Percentiles rank a stretch among this genome's conserved stretches.
Conservation (phyloP, 1,140 invertebrate genomes). For the Drosophila teissieri region DNA sequence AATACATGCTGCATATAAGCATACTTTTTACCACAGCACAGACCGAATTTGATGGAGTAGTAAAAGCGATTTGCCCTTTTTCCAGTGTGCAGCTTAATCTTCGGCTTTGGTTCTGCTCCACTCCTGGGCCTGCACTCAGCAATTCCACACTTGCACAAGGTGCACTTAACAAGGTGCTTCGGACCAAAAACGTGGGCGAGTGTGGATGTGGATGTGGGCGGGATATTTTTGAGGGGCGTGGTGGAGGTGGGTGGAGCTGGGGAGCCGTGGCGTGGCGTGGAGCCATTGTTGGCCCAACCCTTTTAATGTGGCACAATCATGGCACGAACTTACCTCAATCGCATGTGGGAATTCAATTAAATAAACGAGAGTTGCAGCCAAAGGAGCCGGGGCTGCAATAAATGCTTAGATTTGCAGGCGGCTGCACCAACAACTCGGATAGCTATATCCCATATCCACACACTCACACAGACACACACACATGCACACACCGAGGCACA, state of each 20-base stretch:
- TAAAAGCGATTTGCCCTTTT: not conserved
- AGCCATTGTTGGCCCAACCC: slow-evolving; percentile 14
- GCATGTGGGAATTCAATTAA: slow-evolving; percentile 72
- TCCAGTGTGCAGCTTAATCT: slow-evolving; percentile 29
- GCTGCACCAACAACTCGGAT: slow-evolving; percentile 26
- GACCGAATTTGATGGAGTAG: slow-evolving; percentile 3
- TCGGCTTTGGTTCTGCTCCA: slow-evolving; percentile 22
- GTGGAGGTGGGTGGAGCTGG: no score
- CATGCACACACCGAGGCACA: not conserved
- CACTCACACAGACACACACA: slow-evolving; percentile 7
- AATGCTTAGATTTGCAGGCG: slow-evolving; percentile 48
- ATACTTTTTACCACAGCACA: slow-evolving; percentile 2
- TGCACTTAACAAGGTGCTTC: slow-evolving; percentile 46
- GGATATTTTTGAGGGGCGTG: not conserved
- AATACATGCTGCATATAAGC: slow-evolving; percentile 25
- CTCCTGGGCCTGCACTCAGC: slow-evolving; percentile 19
- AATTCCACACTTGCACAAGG: slow-evolving; percentile 48
- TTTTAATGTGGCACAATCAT: slow-evolving; percentile 55
- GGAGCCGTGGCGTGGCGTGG: not conserved
- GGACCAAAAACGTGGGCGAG: slow-evolving; percentile 11
- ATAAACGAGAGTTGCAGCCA: slow-evolving; percentile 48
- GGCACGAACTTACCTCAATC: slow-evolving; percentile 39
- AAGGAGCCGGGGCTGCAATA: slow-evolving; percentile 19
- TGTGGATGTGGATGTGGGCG: not conserved
- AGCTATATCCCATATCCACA: slow-evolving; percentile 4